Evolutionary conservation across 2,888 invertebrate species (phyloP), one percentile per base, ranked within the genome.

Genomic region (Zonitis immaculata): DNA sequence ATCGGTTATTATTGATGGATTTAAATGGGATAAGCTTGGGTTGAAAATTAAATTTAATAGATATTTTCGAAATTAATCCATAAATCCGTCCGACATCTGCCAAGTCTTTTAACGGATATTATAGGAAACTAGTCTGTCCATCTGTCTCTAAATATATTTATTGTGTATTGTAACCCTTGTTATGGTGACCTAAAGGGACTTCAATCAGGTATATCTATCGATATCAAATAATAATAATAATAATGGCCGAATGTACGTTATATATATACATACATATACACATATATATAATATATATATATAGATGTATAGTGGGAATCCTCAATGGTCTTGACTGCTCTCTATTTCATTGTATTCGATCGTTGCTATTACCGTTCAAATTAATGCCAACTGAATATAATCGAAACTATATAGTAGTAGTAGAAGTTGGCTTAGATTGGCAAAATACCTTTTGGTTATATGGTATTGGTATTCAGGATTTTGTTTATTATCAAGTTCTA

Each of bases 351-450:
- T 20, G 26, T 35, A 5, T 9, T 12, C 35, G 4, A 16, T 5
- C n/a, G 56, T 61, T 61, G 60, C 61, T 64, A 64, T 56, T 54
- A 49, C 55, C 58, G 62, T 62, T 65, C 63, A 59, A 61, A 63
- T 63, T 67, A 66, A 67, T 66, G 57, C 54, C 44, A 35, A 42
- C 60, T 52, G 39, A 39, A 39, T 20, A 20, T 39, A 20, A 39
- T 9, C 39, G 39, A 39, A 20, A 39, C 20, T 18, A 39, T 39
- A 20, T 11, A n/a, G n/a, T n/a, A n/a, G n/a, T n/a, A n/a, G n/a
- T n/a, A n/a, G n/a, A n/a, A n/a, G n/a, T n/a, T 6, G 39, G 20
- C 20, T 56, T 59, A 57, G 54, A 60, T 54, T 49, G 51, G 55
- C 56, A 58, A 44, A 43, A 51, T 52, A 57, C 46, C 47, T 51